These are phyloP conservation scores for Drosophila ambigua DNA, from an alignment of 1,140 invertebrate species.

Conservation along the genomic window DNA sequence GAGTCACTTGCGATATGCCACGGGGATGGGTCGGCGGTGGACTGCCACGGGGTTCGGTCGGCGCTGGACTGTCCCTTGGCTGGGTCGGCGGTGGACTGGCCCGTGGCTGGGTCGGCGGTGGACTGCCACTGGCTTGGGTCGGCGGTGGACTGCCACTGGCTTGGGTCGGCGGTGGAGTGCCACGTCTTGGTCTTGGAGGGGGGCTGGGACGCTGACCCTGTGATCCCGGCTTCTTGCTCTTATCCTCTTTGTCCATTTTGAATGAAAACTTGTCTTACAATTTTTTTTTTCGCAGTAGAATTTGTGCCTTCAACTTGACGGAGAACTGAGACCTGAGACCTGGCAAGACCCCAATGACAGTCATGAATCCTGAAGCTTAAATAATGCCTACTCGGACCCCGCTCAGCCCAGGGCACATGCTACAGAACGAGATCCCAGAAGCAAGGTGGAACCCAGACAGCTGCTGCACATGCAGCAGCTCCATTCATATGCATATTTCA, in stretches of 20 bases:
- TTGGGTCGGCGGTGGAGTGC: no score
- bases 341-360: slow-evolving; percentile 15
- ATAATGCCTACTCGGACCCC: slow-evolving; percentile 56
- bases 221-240: neutral
- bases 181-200: neutral
- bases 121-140: no score
- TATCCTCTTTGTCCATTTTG: slow-evolving; percentile 16
- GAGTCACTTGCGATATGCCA: no score
- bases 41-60: no score
- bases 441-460: slow-evolving; percentile 33
- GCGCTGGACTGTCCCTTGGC: no score
- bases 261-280: neutral
- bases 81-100: no score
- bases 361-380: slow-evolving; percentile 44
- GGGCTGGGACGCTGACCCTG: neutral
- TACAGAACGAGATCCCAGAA: slow-evolving; percentile 28
- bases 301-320: slow-evolving; percentile 9
- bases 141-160: no score
- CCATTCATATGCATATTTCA: slow-evolving; percentile 79
- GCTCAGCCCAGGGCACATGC: neutral
- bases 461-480: slow-evolving; percentile 52
- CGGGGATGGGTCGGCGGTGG: no score
- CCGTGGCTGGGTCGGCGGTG: no score
- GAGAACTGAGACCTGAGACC: slow-evolving; percentile 28
- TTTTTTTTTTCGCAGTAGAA: slow-evolving; percentile 4